phyloP scores from a whole-genome alignment of 2,113 vertebrate genomes.

The Heterotilapia buettikoferi region DNA sequence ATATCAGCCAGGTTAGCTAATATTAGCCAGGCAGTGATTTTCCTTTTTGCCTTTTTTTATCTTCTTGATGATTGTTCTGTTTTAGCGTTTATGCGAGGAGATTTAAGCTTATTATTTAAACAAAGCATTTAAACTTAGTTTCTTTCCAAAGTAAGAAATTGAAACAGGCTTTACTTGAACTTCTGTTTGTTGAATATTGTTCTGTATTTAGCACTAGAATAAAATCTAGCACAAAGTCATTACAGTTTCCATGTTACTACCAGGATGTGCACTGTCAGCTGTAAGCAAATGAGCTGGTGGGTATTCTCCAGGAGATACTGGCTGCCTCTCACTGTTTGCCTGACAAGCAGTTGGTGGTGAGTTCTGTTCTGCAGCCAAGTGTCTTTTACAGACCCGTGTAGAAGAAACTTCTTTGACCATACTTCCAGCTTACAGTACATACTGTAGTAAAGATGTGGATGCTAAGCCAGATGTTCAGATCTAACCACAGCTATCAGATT shows the following conservation, averaged over 20 bases:
- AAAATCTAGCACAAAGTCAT: neutral
- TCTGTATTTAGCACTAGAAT: neutral
- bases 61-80: neutral
- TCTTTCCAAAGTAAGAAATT: neutral
- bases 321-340: constrained; percentile 35
- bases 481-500: constrained; percentile 55
- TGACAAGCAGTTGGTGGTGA: neutral
- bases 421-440: constrained; percentile 31
- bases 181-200: neutral
- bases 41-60: neutral
- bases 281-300: constrained; percentile 41
- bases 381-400: constrained; percentile 21
- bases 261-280: constrained; percentile 46
- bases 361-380: neutral
- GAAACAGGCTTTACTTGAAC: neutral
- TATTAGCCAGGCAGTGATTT: neutral
- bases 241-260: neutral
- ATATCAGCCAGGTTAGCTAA: neutral
- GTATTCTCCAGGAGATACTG: constrained; percentile 47
- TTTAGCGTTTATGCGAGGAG: neutral
- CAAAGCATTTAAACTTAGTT: neutral
- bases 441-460: constrained; percentile 13
- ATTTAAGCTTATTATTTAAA: neutral
- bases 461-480: constrained; percentile 30
- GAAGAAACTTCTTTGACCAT: constrained; percentile 28